These are phyloP conservation scores for Rachycentron canadum DNA, from an alignment of 2,797 vertebrate genomes.

Conservation along the genomic window DNA sequence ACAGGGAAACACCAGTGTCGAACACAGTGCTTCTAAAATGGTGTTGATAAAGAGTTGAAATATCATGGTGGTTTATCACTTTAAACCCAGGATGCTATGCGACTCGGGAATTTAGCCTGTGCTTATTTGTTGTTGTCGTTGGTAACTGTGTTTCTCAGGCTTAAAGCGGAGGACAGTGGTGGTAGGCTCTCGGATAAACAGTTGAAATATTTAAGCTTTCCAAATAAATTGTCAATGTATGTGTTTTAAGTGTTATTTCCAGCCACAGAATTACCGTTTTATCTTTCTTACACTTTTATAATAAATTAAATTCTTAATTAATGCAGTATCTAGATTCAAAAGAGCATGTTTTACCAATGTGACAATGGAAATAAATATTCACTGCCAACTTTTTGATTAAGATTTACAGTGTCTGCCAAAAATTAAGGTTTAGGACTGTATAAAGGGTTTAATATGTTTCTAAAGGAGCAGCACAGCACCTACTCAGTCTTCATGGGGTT, in stretches of 20 bases:
- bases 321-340: background rate
- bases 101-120: constrained; percentile 17
- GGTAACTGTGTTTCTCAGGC: constrained; percentile 11
- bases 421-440: background rate
- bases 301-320: background rate
- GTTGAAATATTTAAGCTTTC: background rate
- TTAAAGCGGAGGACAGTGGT: background rate
- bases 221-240: background rate
- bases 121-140: constrained; percentile 44
- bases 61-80: constrained; percentile 48
- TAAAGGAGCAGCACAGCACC: no score
- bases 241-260: background rate
- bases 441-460: background rate
- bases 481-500: background rate
- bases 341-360: background rate
- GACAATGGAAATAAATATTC: background rate
- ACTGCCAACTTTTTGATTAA: background rate
- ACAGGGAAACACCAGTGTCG: constrained; percentile 45
- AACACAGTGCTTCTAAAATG: constrained; percentile 45
- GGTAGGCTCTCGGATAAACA: background rate
- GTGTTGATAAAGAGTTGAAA: constrained; percentile 69
- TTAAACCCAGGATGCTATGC: constrained; percentile 18
- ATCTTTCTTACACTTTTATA: background rate
- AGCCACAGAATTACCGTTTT: background rate
- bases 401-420: background rate